Evolutionary conservation across 2,888 invertebrate species (phyloP).

Genomic region (Bombylius major): DNA sequence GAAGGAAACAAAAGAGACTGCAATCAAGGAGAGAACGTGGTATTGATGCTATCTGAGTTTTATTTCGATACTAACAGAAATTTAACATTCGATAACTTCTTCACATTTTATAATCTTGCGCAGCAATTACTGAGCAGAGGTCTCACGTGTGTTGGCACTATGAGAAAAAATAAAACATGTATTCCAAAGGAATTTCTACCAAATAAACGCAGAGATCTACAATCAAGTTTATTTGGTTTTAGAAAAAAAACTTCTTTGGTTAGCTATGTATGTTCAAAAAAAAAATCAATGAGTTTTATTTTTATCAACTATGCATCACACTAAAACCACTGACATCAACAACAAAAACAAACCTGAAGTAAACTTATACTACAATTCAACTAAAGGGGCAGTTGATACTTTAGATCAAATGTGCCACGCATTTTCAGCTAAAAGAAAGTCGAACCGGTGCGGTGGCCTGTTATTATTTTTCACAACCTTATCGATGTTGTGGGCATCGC

Average conservation of each 20-base stretch:
- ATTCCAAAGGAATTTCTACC: slow-evolving; percentile 1
- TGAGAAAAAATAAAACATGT: slow-evolving; percentile 1
- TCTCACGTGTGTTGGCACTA: slow-evolving; percentile 1
- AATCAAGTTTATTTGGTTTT: slow-evolving; percentile 3
- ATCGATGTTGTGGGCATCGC: too few species aligned
- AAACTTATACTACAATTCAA: slow-evolving; percentile 15
- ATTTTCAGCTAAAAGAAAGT: slow-evolving; percentile 14
- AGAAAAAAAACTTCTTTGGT: not conserved
- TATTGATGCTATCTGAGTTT: too few species aligned
- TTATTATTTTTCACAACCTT: too few species aligned
- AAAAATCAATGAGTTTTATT: slow-evolving; percentile 5
- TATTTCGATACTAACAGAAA: too few species aligned
- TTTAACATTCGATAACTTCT: too few species aligned
- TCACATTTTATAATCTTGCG: too few species aligned
- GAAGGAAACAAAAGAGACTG: not conserved
- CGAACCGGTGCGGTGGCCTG: slow-evolving; percentile 19
- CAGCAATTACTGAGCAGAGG: too few species aligned
- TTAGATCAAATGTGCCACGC: too few species aligned
- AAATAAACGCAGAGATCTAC: not conserved
- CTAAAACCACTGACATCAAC: not conserved
- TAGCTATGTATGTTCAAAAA: slow-evolving; percentile 4
- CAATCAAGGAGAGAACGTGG: too few species aligned
- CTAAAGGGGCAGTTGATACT: slow-evolving; percentile 16
- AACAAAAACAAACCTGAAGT: slow-evolving; percentile 15
- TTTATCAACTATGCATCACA: slow-evolving; percentile 5